Evolutionary conservation across 2,113 vertebrate species (phyloP).

Genomic region (Corynorhinus townsendii): DNA sequence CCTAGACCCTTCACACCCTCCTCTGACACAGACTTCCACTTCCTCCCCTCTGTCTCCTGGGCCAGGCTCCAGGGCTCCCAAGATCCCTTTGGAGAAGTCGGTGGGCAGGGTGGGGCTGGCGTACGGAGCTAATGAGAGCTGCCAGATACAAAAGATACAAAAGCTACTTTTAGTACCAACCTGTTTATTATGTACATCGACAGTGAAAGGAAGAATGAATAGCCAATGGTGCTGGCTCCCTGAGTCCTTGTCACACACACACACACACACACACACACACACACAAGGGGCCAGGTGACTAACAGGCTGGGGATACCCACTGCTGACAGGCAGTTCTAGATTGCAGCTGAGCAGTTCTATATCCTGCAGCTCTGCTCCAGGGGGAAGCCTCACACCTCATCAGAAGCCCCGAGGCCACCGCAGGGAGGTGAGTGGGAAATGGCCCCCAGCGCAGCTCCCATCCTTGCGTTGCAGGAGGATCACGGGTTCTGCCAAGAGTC

Average conservation of each 20-base stretch:
- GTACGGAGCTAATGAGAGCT: no score
- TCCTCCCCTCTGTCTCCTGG: not conserved
- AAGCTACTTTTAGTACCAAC: not conserved
- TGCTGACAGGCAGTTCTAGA: not conserved
- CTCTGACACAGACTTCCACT: not conserved
- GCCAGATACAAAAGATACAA: not conserved
- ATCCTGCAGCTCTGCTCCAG: not conserved
- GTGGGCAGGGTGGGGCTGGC: not conserved
- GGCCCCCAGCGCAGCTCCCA: not conserved
- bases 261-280: no score
- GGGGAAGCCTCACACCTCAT: not conserved
- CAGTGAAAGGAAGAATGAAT: not conserved
- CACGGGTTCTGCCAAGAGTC: not conserved
- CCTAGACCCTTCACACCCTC: not conserved
- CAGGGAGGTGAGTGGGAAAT: no score
- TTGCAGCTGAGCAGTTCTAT: not conserved
- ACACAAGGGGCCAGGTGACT: not conserved
- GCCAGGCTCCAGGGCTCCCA: not conserved
- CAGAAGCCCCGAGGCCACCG: not conserved
- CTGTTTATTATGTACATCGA: not conserved
- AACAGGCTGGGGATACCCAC: not conserved
- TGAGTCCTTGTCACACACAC: no score
- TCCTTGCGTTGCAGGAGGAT: not conserved
- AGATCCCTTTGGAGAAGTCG: not conserved
- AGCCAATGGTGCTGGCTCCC: not conserved